A percentile compares a stretch with the other conserved stretches of the same genome.
These are phyloP conservation scores for Acridotheres tristis DNA, from an alignment of 2,797 vertebrate genomes.

Conservation along the genomic window DNA sequence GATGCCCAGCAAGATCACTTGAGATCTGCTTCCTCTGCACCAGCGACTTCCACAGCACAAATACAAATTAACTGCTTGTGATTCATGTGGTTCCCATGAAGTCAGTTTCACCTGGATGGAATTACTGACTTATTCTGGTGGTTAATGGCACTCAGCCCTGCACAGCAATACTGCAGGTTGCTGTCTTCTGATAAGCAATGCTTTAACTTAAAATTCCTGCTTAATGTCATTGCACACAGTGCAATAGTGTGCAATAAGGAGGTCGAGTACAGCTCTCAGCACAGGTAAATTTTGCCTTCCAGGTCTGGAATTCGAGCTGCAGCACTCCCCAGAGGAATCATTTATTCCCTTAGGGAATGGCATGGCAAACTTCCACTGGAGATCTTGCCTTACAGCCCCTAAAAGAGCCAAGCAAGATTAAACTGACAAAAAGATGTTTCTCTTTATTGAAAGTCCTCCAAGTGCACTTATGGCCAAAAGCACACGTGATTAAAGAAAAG, in stretches of 20 bases:
- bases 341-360: neutral
- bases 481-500: too few relatives aligned
- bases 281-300: neutral
- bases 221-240: neutral
- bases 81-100: neutral
- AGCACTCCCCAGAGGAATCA: neutral
- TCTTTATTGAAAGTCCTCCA: neutral
- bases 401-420: neutral
- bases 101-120: neutral
- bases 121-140: neutral
- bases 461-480: rapidly evolving
- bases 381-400: neutral
- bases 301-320: neutral
- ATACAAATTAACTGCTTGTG: neutral
- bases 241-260: neutral
- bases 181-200: neutral
- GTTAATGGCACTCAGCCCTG: neutral
- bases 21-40: neutral
- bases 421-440: neutral
- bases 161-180: neutral
- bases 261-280: neutral
- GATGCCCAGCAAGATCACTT: neutral
- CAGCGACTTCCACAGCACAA: neutral
- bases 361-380: neutral
- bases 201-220: neutral